Base-by-base conservation (phyloP, 2,797 vertebrate genomes). In the Dipus sagitta region DNA sequence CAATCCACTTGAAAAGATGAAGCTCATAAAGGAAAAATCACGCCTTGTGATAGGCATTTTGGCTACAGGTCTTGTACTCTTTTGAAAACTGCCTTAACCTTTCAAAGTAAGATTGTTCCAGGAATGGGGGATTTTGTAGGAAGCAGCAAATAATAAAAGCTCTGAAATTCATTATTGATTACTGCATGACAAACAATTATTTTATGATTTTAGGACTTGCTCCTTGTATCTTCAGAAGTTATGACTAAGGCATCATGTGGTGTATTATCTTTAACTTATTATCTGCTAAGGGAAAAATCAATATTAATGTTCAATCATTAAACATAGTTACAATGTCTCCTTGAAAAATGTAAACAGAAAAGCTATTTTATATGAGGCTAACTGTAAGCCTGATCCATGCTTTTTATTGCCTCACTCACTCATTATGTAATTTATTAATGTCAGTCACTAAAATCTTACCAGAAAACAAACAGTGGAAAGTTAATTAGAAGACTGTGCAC, bases 231-330 rank as follows among this genome's bases (percentile, higher is more conserved):
- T 92, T 82, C 58, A 71, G 65, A 93, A 96, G 87, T 47, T 15
- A 81, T 82, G 47, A 72, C 54, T 67, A 21, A 79, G 20, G 77
- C 58, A 2, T 81, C 75, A 52, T 1, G 0, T 26, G 80, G 20
- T 30, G 58, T 89, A 83, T 85, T 91, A 90, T 83, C 47, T 75
- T 86, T 54, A 82, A 85, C 13, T 42, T 86, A n/a, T 65, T 86
- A 79, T 30, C 52, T 86, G 34, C 26, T 93, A 89, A 84, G 32
- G 58, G 72, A 77, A 84, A 96, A 92, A 91, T 74, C 62, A 38
- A 77, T 87, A 62, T n/a, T 30, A 24, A n/a, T 62, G 30, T 58
- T 84, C 65, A 81, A 83, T 74, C 65, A 94, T 64, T 77, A 71
- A 87, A 54, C 67, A n/a, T 21, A 30, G 10, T 79, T 34, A 32